Base-by-base conservation (phyloP, 1,140 invertebrate genomes). In the Cotesia typhae region DNA sequence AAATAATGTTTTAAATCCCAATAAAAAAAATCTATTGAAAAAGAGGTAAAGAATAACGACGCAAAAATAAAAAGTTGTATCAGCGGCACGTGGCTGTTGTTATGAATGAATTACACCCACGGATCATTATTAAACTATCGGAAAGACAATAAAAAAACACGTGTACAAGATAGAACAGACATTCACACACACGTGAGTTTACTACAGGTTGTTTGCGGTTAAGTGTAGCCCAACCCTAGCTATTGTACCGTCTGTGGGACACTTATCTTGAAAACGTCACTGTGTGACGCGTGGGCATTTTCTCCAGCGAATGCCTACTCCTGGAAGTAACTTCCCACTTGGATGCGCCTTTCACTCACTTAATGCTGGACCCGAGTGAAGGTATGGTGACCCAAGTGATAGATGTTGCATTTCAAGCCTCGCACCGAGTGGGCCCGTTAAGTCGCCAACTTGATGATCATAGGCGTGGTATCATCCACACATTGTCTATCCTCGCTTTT, bases 41-140 rank as follows among this genome's bases (percentile, higher is more conserved):
- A 57, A 57, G 3, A 57, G 5, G 12, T 3, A 17, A 47, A 2
- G 2, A 47, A 7, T 47, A 47, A 47, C 2, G 10, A 47, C 6
- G 6, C 41, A 47, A 6, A 9, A 47, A 47, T 9, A 47, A 47
- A 52, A 20, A 47, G 41, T 37, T 35, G 5, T 61, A 53, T 53
- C 70, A 47, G 63, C 47, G 36, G 67, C 81, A 80, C 79, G 75
- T 76, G 77, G 76, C 65, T 57, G 80, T 80, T 80, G 82, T 82
- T 80, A 80, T 83, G 81, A 83, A 82, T 83, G 81, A 83, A 78
- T 75, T 75, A 78, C 77, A 77, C 81, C 80, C 78, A 83, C 80
- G 75, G 74, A 53, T 77, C 69, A 79, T 81, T 79, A 77, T 52
- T 70, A 66, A 66, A 12, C 47, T 38, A 47, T 47, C 41, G 41